These are phyloP conservation scores for Urocynchramus pylzowi DNA, from an alignment of 2,113 vertebrate species.

Conservation along the genomic window DNA sequence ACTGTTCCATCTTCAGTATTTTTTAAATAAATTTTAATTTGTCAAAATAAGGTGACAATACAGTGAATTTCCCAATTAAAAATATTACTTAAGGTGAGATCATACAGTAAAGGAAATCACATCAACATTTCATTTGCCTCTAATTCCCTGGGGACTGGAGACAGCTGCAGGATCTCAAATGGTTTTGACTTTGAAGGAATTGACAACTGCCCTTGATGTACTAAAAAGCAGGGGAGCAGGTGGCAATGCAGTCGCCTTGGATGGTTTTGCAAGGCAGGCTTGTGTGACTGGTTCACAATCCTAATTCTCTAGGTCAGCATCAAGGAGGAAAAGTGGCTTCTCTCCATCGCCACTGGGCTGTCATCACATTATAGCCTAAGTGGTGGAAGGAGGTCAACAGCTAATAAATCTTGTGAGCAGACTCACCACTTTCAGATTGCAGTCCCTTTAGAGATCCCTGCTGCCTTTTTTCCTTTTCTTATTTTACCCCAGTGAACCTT, in stretches of 20 bases:
- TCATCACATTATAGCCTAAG: conserved; percentile 20
- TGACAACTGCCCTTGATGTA: conserved; percentile 3
- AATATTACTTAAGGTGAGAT: not conserved
- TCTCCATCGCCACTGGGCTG: not conserved
- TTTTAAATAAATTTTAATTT: not conserved
- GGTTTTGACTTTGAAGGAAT: not conserved
- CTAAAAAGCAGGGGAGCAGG: conserved; percentile 2
- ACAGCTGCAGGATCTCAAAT: not conserved
- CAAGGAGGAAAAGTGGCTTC: conserved; percentile 16
- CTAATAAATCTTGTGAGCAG: conserved; percentile 48
- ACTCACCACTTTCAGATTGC: not conserved
- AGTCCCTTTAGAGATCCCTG: not conserved
- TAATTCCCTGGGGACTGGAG: not conserved
- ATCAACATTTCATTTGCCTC: not conserved
- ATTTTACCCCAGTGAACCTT: not conserved
- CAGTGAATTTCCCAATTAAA: not conserved
- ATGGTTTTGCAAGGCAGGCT: not conserved
- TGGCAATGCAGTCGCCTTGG: not conserved
- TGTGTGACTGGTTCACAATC: conserved; percentile 16
- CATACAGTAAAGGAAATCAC: not conserved
- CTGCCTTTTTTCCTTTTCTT: not conserved
- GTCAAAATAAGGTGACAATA: not conserved
- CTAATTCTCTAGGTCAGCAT: conserved; percentile 30
- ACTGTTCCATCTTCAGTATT: not conserved
- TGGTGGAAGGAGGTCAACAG: not conserved